Evolutionary conservation across 2,113 vertebrate genomes (phyloP).

Genomic region (Pangasianodon gigas): DNA sequence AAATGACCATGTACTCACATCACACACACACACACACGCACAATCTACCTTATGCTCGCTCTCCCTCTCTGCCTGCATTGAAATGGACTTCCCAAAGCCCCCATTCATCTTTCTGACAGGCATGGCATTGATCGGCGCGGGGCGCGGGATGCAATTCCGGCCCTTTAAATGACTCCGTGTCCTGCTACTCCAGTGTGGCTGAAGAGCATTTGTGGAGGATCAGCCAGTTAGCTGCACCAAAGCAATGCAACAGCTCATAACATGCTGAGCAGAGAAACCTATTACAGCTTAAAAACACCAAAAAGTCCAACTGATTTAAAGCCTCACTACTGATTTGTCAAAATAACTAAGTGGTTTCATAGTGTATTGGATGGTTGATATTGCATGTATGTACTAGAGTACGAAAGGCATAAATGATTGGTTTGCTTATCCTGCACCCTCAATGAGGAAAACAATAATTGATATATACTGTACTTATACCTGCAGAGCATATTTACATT

Average conservation of each 20-base stretch:
- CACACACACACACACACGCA: conserved; percentile 28
- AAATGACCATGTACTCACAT: conserved; percentile 29
- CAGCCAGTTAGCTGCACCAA: conserved; percentile 22
- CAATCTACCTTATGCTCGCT: conserved; percentile 5
- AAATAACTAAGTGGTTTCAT: not conserved
- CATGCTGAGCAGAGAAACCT: conserved; percentile 5
- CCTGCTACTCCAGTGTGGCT: conserved; percentile 34
- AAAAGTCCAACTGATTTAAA: conserved; percentile 10
- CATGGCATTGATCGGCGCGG: conserved; percentile 55
- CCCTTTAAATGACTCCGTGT: conserved; percentile 59
- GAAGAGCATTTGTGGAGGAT: conserved; percentile 27
- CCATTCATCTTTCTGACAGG: conserved; percentile 66
- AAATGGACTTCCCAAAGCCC: conserved; percentile 59
- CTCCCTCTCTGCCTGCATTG: conserved; percentile 49
- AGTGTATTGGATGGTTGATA: not conserved
- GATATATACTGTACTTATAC: not conserved
- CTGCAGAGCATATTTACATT: not conserved
- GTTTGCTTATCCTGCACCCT: not conserved
- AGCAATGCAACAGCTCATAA: conserved; percentile 30
- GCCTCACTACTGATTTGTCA: conserved; percentile 6
- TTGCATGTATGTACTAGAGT: not conserved
- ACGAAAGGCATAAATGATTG: not conserved
- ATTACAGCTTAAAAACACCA: conserved; percentile 15
- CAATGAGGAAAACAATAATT: not conserved
- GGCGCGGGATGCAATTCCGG: conserved; percentile 57